Conservation (phyloP, 2,797 vertebrate genomes). For the Centroberyx gerrardi region DNA sequence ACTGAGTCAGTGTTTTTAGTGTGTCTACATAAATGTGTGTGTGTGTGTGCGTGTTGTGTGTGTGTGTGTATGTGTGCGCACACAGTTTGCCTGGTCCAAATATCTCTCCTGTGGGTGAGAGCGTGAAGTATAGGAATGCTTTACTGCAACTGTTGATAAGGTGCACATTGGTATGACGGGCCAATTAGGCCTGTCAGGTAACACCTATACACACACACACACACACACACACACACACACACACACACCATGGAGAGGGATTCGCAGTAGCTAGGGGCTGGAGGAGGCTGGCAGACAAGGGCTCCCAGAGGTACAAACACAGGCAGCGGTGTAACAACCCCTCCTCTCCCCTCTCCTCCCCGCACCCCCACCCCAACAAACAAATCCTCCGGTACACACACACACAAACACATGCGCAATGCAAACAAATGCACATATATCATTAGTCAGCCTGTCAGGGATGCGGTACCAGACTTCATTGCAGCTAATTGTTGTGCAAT, state of each 20-base stretch:
- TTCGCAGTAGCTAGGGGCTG: constrained; percentile 53
- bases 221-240: constrained; percentile 38
- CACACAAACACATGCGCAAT: constrained; percentile 62
- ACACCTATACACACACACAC: constrained; percentile 57
- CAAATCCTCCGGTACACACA: constrained; percentile 45
- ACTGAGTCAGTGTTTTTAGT: constrained; percentile 14
- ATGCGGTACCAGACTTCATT: constrained; percentile 43
- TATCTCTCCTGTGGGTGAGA: constrained; percentile 52
- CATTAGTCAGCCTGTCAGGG: constrained; percentile 51
- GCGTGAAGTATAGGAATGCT: constrained; percentile 56
- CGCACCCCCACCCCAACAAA: constrained; percentile 27
- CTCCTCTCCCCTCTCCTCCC: constrained; percentile 24
- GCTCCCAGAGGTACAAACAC: constrained; percentile 66
- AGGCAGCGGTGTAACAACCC: constrained; percentile 43
- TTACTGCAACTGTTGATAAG: constrained; percentile 66
- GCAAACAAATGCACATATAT: constrained; percentile 56
- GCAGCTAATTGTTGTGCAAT: constrained; percentile 69
- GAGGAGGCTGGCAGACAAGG: constrained; percentile 52
- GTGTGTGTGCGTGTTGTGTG: background rate
- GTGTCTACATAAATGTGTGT: constrained; percentile 24
- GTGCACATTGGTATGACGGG: constrained; percentile 55
- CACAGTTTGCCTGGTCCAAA: constrained; percentile 48
- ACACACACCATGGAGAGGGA: constrained; percentile 18
- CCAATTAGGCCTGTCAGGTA: constrained; percentile 56
- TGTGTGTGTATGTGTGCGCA: constrained; percentile 1